Conservation (phyloP, 2,888 invertebrate species). For the Mythimna impura region DNA sequence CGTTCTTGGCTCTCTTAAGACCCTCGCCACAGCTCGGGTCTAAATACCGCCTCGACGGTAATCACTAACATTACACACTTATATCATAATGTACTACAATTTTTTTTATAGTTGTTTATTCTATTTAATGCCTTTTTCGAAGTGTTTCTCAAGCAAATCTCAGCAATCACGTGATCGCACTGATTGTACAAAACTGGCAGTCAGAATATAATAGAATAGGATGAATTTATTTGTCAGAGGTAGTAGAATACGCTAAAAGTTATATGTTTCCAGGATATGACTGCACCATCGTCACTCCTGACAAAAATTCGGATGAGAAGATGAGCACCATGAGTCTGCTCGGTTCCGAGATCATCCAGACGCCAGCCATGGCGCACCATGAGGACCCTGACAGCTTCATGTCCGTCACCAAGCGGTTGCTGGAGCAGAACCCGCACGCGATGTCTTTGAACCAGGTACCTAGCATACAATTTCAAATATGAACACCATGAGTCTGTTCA, state of each 20-base stretch:
- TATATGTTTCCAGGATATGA: conserved; percentile 92
- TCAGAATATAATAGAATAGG: too few species aligned
- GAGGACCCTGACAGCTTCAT: conserved; percentile 94
- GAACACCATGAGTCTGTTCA: too few species aligned
- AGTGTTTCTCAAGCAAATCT: not conserved
- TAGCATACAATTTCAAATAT: not conserved
- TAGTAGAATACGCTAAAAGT: not conserved
- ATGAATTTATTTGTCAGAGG: too few species aligned
- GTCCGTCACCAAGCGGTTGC: conserved; percentile 94
- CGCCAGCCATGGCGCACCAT: conserved; percentile 86
- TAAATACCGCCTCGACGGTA: too few species aligned
- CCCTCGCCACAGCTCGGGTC: too few species aligned
- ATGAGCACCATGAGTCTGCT: conserved; percentile 95
- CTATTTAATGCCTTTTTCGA: not conserved
- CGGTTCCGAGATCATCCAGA: conserved; percentile 97
- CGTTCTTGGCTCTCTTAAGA: too few species aligned
- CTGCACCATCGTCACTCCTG: conserved; percentile 98
- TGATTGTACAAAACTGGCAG: not conserved
- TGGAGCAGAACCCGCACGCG: conserved; percentile 92
- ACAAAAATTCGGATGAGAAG: conserved; percentile 99
- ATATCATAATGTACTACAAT: too few species aligned
- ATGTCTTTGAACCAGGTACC: conserved; percentile 96
- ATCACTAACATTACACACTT: too few species aligned
- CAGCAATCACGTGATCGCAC: not conserved
- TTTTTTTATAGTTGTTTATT: too few species aligned